These are phyloP conservation scores for Elephas maximus DNA, from an alignment of 2,113 vertebrate genomes.

Conservation along the genomic window DNA sequence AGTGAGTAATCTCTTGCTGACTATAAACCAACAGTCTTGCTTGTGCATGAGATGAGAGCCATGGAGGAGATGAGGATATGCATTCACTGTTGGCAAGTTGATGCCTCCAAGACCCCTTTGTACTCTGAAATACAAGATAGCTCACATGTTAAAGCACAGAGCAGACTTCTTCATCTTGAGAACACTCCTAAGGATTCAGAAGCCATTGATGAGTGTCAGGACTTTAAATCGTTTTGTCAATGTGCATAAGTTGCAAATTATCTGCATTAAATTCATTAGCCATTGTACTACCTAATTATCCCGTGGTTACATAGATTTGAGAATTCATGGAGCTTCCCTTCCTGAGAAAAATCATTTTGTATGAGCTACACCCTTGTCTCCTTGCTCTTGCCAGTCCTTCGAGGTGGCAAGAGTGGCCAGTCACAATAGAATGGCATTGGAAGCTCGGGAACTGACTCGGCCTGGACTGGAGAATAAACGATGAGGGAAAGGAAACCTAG, in stretches of 20 bases:
- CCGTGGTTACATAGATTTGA: background rate
- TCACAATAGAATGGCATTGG: background rate
- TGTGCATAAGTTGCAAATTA: conserved; percentile 71
- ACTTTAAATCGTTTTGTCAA: conserved; percentile 63
- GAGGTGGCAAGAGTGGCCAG: background rate
- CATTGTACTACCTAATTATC: conserved; percentile 37
- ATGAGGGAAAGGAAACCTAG: background rate
- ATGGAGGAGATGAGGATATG: background rate
- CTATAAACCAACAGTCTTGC: background rate
- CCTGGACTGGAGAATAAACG: background rate
- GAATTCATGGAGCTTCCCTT: background rate
- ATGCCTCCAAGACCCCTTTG: background rate
- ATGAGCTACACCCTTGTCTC: background rate
- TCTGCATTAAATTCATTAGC: conserved; percentile 69
- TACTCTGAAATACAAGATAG: background rate
- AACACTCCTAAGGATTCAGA: conserved; percentile 1
- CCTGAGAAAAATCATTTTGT: background rate
- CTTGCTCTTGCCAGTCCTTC: fast-evolving
- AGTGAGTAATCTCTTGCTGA: background rate
- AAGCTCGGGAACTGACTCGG: background rate
- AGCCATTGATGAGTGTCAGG: conserved; percentile 21
- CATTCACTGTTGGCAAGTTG: background rate
- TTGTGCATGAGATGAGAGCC: background rate
- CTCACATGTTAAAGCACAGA: background rate
- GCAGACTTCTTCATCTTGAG: background rate